Evolutionary conservation across 2,888 invertebrate species (phyloP), one percentile per base, ranked within the genome.

Genomic region (Rhynchonema sp.): DNA sequence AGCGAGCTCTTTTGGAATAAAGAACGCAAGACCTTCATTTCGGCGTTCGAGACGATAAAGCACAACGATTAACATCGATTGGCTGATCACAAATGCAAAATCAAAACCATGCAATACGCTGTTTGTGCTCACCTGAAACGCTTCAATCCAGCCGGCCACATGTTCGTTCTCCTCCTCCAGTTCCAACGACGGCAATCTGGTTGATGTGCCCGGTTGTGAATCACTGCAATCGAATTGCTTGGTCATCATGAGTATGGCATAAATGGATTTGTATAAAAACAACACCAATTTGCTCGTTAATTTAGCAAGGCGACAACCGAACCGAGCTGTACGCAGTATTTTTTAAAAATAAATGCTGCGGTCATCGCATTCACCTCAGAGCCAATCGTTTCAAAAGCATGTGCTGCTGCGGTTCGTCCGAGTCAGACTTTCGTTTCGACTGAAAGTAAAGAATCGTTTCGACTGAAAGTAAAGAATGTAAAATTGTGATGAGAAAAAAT

Each of bases 361-460:
- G n/a, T n/a, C n/a, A n/a, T n/a, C n/a, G n/a, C n/a, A 52, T n/a
- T 55, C 23, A 55, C 55, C 28, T 29, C 20, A 55, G n/a, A 25
- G 55, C 55, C 55, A 55, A 23, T 22, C 27, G 25, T 23, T 55
- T 55, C 26, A 55, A 13, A 13, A 29, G 27, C 49, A n/a, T 20
- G 25, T 46, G 29, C 23, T 30, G 29, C n/a, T 28, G 49, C 52
- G 46, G 22, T 13, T 58, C 49, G 52, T 53, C 30, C 20, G 30
- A 53, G 25, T 58, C 54, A n/a, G 58, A 49, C 29, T 58, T 58
- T 20, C 58, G 52, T 53, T 58, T 58, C 17, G 25, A n/a, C 58
- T 58, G 54, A 28, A 58, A 58, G 49, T 49, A 38, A 38, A 38
- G 38, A 38, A 13, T 38, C 17, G 6, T 38, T 38, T 38, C n/a